A percentile compares a stretch with the other conserved stretches of the same genome.
These are phyloP conservation scores for Gasterosteus nipponicus DNA, from an alignment of 2,113 vertebrate genomes.

Conservation along the genomic window DNA sequence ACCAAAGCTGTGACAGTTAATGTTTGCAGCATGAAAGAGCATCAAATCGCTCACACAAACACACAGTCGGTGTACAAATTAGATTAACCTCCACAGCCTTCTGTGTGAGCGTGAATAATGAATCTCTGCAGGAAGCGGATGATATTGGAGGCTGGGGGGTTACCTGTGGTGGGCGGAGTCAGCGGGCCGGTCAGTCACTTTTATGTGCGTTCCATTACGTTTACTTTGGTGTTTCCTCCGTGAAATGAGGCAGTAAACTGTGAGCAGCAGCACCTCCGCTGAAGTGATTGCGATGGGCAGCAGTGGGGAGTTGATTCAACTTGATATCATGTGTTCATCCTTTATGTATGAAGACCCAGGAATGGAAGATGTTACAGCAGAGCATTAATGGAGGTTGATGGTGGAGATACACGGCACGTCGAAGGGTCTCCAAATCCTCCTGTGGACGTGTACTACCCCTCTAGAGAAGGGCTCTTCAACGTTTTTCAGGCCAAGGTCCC, in stretches of 20 bases:
- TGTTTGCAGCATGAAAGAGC: conserved; percentile 53
- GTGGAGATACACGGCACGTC: too few relatives aligned
- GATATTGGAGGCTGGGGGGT: conserved; percentile 13
- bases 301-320: conserved; percentile 54
- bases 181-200: not conserved
- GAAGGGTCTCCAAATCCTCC: too few relatives aligned
- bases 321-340: conserved; percentile 18
- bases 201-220: too few relatives aligned
- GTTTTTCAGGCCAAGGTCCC: too few relatives aligned
- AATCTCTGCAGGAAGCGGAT: conserved; percentile 57
- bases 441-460: too few relatives aligned
- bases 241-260: too few relatives aligned
- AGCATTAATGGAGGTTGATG: not conserved
- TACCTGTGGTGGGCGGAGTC: not conserved
- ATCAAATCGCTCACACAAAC: conserved; percentile 46
- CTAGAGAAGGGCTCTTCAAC: too few relatives aligned
- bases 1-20: conserved; percentile 47
- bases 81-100: conserved; percentile 59
- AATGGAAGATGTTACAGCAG: conserved; percentile 17
- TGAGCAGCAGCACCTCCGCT: not conserved
- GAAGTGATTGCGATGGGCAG: conserved; percentile 16
- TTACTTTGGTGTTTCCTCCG: too few relatives aligned
- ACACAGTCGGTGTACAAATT: conserved; percentile 41
- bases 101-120: conserved; percentile 45
- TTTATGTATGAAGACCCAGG: not conserved